phyloP scores from a whole-genome alignment of 2,888 invertebrate species.

The Acanthoscelides obtectus region DNA sequence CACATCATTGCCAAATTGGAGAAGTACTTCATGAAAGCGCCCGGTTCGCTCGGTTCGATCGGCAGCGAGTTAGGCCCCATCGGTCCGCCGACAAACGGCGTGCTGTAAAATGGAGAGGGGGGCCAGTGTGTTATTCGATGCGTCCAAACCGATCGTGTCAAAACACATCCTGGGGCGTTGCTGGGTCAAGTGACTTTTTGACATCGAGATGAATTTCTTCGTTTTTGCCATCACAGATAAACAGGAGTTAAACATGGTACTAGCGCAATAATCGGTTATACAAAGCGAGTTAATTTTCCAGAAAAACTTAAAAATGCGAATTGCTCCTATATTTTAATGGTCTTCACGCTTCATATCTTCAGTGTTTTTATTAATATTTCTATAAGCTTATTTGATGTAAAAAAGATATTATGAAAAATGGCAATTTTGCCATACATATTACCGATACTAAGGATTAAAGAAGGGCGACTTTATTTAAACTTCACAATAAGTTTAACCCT shows the following conservation, averaged over 20 bases:
- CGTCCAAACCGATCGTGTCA: not conserved
- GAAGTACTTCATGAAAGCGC: conserved; percentile 87
- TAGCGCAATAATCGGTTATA: not conserved
- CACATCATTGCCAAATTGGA: conserved; percentile 98
- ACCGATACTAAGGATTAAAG: too few species aligned
- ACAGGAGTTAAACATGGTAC: too few species aligned
- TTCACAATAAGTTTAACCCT: too few species aligned
- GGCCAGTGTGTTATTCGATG: not conserved
- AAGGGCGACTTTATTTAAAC: too few species aligned
- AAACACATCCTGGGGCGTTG: not conserved
- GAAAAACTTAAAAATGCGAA: not conserved
- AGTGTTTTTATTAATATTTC: too few species aligned
- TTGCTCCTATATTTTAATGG: too few species aligned
- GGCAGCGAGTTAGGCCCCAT: conserved; percentile 66
- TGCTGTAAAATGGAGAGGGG: conserved; percentile 45
- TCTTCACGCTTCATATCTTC: too few species aligned
- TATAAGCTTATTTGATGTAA: too few species aligned
- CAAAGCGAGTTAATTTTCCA: not conserved
- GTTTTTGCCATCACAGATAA: too few species aligned
- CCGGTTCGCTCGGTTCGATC: conserved; percentile 61
- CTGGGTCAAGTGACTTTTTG: not conserved
- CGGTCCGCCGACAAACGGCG: conserved; percentile 69
- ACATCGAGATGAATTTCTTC: too few species aligned
- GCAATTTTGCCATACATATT: too few species aligned
- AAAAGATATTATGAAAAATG: too few species aligned